Evolutionary conservation across 2,797 vertebrate species (phyloP).

Genomic region (Lagocephalus sceleratus): DNA sequence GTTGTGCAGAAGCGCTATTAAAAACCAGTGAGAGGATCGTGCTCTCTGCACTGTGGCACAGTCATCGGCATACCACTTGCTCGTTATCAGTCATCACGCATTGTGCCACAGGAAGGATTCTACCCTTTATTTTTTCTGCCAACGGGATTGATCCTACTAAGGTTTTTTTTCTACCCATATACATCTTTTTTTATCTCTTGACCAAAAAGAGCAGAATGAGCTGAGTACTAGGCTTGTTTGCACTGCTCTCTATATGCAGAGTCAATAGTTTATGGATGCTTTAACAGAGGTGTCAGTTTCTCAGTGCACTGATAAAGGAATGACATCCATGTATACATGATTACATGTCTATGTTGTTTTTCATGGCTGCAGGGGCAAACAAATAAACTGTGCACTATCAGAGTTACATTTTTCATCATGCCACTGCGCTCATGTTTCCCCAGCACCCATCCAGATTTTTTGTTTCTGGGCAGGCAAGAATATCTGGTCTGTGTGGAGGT

Average conservation of each 20-base stretch:
- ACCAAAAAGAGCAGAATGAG: constrained; percentile 59
- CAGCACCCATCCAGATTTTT: constrained; percentile 50
- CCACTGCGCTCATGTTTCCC: constrained; percentile 59
- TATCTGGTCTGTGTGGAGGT: constrained; percentile 44
- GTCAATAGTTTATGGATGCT: constrained; percentile 62
- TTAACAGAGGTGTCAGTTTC: constrained; percentile 70
- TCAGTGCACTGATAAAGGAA: constrained; percentile 70
- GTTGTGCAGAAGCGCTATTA: constrained; percentile 77
- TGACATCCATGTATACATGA: constrained; percentile 74
- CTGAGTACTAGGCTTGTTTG: constrained; percentile 57
- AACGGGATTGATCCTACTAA: constrained; percentile 69
- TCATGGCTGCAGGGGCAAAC: constrained; percentile 72
- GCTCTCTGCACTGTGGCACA: constrained; percentile 70
- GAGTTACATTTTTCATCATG: constrained; percentile 73
- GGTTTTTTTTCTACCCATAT: constrained; percentile 58
- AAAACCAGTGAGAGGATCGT: constrained; percentile 67
- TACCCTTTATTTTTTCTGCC: constrained; percentile 62
- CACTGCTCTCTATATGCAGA: constrained; percentile 40
- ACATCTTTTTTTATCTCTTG: constrained; percentile 65
- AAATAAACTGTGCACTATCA: constrained; percentile 69
- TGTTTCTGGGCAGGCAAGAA: constrained; percentile 36
- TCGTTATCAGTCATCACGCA: constrained; percentile 74
- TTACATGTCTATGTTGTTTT: constrained; percentile 70
- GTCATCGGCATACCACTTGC: constrained; percentile 54
- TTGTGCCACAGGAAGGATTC: constrained; percentile 61